A percentile compares a stretch with the other conserved stretches of the same genome.
phyloP scores from a whole-genome alignment of 2,888 invertebrate genomes.

The Magallana nippona region DNA sequence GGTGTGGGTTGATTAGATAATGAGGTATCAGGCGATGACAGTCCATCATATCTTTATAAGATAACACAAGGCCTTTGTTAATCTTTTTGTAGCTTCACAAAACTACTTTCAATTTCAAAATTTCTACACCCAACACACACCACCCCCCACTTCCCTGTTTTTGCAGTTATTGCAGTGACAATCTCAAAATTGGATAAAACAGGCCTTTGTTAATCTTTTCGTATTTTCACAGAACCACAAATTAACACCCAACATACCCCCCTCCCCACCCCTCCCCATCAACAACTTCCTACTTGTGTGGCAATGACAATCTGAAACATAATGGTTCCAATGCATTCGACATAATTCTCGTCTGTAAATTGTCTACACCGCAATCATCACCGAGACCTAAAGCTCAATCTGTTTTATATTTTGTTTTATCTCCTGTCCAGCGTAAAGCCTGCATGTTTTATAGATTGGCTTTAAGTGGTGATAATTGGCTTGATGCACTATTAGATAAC shows the following conservation, averaged over 20 bases:
- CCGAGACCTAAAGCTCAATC: not conserved
- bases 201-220: not conserved
- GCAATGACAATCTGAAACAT: too few relatives aligned
- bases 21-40: not conserved
- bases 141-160: too few relatives aligned
- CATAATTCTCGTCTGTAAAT: not conserved
- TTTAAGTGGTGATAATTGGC: slow-evolving; percentile 26
- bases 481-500: not conserved
- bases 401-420: not conserved
- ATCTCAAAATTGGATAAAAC: not conserved
- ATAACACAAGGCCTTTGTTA: not conserved
- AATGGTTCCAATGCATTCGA: too few relatives aligned
- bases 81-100: too few relatives aligned
- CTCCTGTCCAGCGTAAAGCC: slow-evolving; percentile 4
- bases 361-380: slow-evolving; percentile 1
- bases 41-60: not conserved
- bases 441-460: slow-evolving; percentile 1
- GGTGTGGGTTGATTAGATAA: too few relatives aligned
- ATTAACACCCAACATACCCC: not conserved
- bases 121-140: too few relatives aligned
- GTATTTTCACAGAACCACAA: too few relatives aligned
- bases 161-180: too few relatives aligned
- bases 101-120: too few relatives aligned
- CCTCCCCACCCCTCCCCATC: not conserved
- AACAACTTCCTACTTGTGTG: not conserved